phyloP scores from a whole-genome alignment of 2,113 vertebrate genomes.

The Actinemys pallida region DNA sequence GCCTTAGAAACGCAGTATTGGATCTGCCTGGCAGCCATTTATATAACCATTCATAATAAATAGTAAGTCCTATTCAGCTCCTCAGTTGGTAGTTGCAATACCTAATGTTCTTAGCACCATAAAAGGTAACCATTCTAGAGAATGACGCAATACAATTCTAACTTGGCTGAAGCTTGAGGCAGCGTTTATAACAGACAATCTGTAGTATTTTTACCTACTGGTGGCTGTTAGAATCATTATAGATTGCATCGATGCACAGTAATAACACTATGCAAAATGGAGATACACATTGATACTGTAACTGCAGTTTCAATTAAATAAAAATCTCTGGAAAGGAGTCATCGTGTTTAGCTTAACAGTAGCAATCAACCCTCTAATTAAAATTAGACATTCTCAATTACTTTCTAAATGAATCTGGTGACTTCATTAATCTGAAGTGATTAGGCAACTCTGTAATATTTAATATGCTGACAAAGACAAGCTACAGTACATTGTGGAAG shows the following conservation, averaged over 20 bases:
- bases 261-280: background rate
- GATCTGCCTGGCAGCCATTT: background rate
- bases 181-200: background rate
- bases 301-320: background rate
- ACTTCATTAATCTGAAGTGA: constrained; percentile 60
- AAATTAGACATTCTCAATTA: constrained; percentile 60
- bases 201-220: fast-evolving
- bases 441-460: constrained; percentile 32
- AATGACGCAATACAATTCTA: fast-evolving
- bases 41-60: background rate
- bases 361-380: constrained; percentile 66
- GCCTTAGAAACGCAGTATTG: background rate
- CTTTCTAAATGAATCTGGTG: constrained; percentile 65
- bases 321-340: constrained; percentile 22
- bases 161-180: background rate
- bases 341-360: constrained; percentile 40
- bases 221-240: background rate
- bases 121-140: background rate
- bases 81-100: background rate
- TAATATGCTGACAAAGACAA: constrained; percentile 7
- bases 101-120: background rate
- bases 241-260: background rate
- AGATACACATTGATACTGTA: background rate
- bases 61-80: background rate
- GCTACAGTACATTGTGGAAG: background rate